These are phyloP conservation scores for Cataglyphis rosenhaueri DNA, from an alignment of 2,888 invertebrate species.

Conservation along the genomic window DNA sequence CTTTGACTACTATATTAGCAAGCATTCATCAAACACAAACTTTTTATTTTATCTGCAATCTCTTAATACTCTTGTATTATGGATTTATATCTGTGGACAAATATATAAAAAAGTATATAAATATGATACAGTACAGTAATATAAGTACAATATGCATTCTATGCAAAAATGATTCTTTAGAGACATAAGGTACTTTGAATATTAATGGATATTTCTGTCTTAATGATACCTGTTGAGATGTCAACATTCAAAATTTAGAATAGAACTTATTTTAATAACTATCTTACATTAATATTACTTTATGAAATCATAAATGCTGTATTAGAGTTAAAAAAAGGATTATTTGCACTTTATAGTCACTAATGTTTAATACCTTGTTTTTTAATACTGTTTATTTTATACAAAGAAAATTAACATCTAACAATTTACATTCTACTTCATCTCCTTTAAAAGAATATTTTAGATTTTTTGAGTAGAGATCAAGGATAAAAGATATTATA, in stretches of 20 bases:
- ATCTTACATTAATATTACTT: not conserved
- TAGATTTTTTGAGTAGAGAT: not conserved
- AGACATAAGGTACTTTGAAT: not conserved
- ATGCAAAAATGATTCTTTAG: not conserved
- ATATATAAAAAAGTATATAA: not conserved
- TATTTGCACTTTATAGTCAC: not conserved
- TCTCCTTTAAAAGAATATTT: not conserved
- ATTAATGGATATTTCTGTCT: not conserved
- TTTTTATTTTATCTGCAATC: not conserved
- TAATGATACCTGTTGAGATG: not conserved
- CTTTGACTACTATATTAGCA: not conserved
- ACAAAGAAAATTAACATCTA: not conserved
- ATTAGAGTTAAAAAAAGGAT: not conserved
- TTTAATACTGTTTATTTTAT: not conserved
- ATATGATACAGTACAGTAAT: not conserved
- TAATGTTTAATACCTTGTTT: not conserved
- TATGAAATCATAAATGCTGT: not conserved
- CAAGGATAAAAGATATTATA: not conserved
- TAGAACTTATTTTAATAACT: not conserved
- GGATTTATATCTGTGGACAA: not conserved
- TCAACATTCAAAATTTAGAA: not conserved
- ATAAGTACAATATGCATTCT: not conserved
- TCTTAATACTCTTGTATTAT: not conserved
- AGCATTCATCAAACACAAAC: not conserved
- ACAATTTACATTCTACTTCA: not conserved